Percentiles rank a stretch among this genome's conserved stretches.
Conservation (phyloP, 2,888 invertebrate genomes). For the Pherbina coryleti region DNA sequence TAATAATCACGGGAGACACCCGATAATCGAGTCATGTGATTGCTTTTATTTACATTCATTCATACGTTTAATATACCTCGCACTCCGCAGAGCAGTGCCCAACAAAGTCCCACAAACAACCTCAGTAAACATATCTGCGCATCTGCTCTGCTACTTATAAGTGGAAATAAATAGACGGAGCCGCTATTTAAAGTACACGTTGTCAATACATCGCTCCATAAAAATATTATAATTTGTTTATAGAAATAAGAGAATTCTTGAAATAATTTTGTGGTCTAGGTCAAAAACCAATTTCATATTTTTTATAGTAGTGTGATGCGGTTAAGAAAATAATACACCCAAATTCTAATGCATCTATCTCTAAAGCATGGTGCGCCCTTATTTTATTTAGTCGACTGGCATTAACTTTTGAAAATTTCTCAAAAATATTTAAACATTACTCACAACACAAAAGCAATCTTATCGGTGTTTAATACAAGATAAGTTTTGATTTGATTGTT, state of each 20-base stretch:
- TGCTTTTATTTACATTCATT: slow-evolving; percentile 63
- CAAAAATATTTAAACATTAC: no score
- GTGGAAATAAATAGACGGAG: not conserved
- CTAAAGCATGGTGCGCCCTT: not conserved
- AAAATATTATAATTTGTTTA: not conserved
- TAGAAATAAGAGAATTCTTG: not conserved
- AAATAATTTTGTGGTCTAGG: not conserved
- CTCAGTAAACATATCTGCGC: not conserved
- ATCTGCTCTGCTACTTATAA: not conserved
- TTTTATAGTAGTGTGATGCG: not conserved
- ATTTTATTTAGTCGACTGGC: no score
- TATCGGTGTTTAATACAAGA: no score
- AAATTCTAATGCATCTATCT: not conserved
- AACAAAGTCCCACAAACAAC: not conserved
- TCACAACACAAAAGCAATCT: no score
- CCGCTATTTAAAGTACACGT: not conserved
- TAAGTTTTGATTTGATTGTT: no score
- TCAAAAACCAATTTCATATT: no score
- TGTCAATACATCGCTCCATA: not conserved
- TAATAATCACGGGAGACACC: slow-evolving; percentile 69
- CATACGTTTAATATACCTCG: slow-evolving; percentile 22
- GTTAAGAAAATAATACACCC: not conserved
- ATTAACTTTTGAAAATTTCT: no score
- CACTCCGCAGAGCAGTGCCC: not conserved
- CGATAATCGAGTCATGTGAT: slow-evolving; percentile 69